Percentiles rank a stretch among this genome's conserved stretches.
phyloP scores from a whole-genome alignment of 2,888 invertebrate species.

The Agonopterix subpropinquella region DNA sequence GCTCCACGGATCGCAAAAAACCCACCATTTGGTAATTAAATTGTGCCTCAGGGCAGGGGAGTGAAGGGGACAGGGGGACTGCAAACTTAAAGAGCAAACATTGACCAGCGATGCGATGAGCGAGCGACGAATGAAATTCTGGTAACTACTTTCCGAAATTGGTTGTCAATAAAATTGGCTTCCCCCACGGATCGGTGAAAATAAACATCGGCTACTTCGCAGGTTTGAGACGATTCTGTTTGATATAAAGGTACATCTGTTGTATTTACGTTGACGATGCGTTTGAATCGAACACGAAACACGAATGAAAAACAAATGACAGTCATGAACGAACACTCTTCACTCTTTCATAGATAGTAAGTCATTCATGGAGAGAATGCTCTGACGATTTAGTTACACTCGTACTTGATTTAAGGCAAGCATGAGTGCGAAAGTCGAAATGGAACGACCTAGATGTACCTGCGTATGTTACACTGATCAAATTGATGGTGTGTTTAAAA shows the following conservation, averaged over 20 bases:
- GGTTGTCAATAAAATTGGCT: constrained; percentile 30
- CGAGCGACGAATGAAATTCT: constrained; percentile 2
- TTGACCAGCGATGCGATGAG: constrained; percentile 15
- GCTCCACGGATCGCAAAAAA: constrained; percentile 52
- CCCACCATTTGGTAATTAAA: constrained; percentile 69
- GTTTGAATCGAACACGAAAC: too few relatives aligned
- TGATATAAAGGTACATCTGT: not conserved
- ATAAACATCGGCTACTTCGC: not conserved
- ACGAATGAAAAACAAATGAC: too few relatives aligned
- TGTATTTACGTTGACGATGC: too few relatives aligned
- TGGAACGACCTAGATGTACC: too few relatives aligned
- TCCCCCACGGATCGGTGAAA: constrained; percentile 2
- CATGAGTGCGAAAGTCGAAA: too few relatives aligned
- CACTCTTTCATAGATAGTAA: too few relatives aligned
- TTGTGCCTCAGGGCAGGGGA: constrained; percentile 36
- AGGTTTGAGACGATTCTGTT: not conserved
- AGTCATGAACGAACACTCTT: too few relatives aligned
- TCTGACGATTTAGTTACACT: too few relatives aligned
- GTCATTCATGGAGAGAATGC: too few relatives aligned
- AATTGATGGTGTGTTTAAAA: too few relatives aligned
- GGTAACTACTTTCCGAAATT: constrained; percentile 32
- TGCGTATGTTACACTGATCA: too few relatives aligned
- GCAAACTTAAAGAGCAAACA: constrained; percentile 54
- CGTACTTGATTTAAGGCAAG: too few relatives aligned
- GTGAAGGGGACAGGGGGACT: constrained; percentile 15